Evolutionary conservation across 2,113 vertebrate genomes (phyloP).

Genomic region (Rafetus swinhoei): DNA sequence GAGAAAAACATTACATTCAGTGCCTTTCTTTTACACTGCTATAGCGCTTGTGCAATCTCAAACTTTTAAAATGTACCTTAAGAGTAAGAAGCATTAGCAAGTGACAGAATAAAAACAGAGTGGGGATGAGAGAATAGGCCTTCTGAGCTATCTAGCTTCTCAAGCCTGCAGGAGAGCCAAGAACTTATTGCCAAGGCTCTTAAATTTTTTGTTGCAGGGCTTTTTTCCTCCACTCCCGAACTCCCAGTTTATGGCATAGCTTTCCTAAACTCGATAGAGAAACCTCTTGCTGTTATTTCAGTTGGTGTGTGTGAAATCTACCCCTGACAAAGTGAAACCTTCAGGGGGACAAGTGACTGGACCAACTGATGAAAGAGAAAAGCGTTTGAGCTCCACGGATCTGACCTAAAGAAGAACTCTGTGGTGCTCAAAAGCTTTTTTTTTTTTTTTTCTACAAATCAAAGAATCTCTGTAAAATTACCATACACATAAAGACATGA

Average conservation of each 20-base stretch:
- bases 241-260: not conserved
- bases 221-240: too few species aligned
- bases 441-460: not conserved
- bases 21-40: not conserved
- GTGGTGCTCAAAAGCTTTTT: not conserved
- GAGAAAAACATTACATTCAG: not conserved
- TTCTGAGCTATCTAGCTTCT: not conserved
- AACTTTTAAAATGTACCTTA: not conserved
- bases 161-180: not conserved
- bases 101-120: not conserved
- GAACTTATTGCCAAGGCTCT: constrained; percentile 40
- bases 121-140: not conserved
- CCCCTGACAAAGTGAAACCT: not conserved
- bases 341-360: not conserved
- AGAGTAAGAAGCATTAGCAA: not conserved
- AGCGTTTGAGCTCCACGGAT: not conserved
- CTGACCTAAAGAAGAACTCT: not conserved
- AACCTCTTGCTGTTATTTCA: constrained; percentile 34
- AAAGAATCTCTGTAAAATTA: not conserved
- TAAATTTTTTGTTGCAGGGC: not conserved
- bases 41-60: not conserved
- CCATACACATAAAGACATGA: too few species aligned
- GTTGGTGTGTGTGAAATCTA: not conserved
- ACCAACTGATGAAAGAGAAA: not conserved
- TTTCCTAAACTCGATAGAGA: not conserved